Conservation (phyloP, 2,888 invertebrate species). For the Lasiommata megera region DNA sequence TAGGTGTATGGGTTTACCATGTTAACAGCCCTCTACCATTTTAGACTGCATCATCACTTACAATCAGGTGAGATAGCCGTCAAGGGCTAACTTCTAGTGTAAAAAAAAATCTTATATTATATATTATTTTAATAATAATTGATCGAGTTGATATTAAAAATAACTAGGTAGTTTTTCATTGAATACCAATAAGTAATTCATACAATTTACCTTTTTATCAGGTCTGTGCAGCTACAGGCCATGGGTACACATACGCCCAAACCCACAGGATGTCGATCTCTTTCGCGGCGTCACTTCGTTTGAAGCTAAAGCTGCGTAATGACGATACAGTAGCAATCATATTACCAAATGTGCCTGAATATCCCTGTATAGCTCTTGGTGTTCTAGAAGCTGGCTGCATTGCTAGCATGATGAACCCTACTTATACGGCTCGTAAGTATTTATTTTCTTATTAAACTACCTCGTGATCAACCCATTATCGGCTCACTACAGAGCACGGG, state of each 20-base stretch:
- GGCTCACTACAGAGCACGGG: too few species aligned
- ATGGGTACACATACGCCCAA: conserved; percentile 86
- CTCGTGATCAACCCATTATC: too few species aligned
- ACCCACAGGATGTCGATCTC: conserved; percentile 82
- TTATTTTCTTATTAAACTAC: neutral
- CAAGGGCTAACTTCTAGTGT: too few species aligned
- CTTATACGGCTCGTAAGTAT: conserved; percentile 63
- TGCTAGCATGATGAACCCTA: conserved; percentile 87
- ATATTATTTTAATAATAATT: too few species aligned
- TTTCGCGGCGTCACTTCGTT: conserved; percentile 84
- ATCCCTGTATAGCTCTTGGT: conserved; percentile 83
- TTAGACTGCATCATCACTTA: too few species aligned
- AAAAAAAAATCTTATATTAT: too few species aligned
- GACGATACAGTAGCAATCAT: conserved; percentile 86
- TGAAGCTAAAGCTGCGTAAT: conserved; percentile 82
- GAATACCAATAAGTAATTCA: too few species aligned
- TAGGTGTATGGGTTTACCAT: too few species aligned
- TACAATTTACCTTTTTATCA: conserved; percentile 48
- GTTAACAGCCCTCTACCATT: too few species aligned
- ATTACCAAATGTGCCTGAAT: conserved; percentile 90
- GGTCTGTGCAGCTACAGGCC: conserved; percentile 88
- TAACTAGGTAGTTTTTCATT: too few species aligned
- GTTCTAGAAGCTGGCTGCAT: conserved; percentile 85
- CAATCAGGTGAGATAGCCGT: too few species aligned
- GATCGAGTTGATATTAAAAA: too few species aligned